phyloP scores from a whole-genome alignment of 2,797 vertebrate genomes.

The Amphiprion clarkii region DNA sequence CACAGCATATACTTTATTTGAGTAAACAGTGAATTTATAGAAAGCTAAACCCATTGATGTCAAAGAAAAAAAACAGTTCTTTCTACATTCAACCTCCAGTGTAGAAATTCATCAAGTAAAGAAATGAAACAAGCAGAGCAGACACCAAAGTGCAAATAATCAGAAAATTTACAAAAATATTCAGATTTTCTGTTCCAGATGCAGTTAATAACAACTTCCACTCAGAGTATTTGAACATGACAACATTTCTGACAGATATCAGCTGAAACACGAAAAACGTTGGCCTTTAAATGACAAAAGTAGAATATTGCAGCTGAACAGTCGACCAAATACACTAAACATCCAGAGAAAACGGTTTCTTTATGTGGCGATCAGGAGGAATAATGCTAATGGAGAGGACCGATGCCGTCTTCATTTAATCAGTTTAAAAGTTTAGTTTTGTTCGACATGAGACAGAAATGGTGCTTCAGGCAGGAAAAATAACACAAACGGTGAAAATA shows the following conservation, averaged over 20 bases:
- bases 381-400: not conserved
- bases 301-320: not conserved
- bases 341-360: too few relatives aligned
- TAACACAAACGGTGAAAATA: not conserved
- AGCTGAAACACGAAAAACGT: not conserved
- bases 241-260: not conserved
- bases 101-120: constrained; percentile 44
- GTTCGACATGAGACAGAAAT: not conserved
- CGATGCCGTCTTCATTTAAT: not conserved
- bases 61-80: constrained; percentile 34
- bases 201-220: too few relatives aligned
- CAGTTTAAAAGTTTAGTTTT: not conserved
- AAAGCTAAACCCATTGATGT: constrained; percentile 65
- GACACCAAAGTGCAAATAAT: constrained; percentile 58
- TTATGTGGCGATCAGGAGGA: constrained; percentile 5
- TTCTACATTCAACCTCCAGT: constrained; percentile 20
- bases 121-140: constrained; percentile 36
- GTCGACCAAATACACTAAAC: not conserved
- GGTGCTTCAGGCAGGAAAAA: not conserved
- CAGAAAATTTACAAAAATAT: constrained; percentile 43
- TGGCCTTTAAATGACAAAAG: not conserved
- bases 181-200: constrained; percentile 6
- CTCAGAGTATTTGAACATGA: not conserved
- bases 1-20: constrained; percentile 66
- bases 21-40: constrained; percentile 76